Conservation (phyloP, 2,797 vertebrate species). For the Mormyrus proboscirostris region DNA sequence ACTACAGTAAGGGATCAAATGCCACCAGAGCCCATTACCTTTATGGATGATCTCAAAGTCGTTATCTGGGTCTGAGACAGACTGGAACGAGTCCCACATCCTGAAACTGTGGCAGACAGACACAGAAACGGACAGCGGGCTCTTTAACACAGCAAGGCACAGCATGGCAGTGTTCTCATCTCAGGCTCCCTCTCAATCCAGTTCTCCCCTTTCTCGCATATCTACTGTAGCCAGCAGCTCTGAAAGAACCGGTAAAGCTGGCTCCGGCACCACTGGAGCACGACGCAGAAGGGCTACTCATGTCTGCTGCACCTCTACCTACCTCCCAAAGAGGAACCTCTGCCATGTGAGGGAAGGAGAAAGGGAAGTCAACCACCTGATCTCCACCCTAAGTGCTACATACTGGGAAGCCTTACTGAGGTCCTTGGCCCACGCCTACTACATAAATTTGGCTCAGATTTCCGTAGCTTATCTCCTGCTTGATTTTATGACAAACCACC, state of each 20-base stretch:
- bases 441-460: neutral
- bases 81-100: conserved; percentile 33
- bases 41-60: conserved; percentile 54
- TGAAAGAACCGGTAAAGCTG: neutral
- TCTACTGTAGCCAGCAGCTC: neutral
- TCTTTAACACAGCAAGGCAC: conserved; percentile 11
- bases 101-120: conserved; percentile 39
- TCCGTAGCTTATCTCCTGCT: neutral
- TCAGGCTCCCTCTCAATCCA: neutral
- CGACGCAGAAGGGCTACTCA: neutral
- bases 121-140: conserved; percentile 9
- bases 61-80: conserved; percentile 31
- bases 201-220: neutral
- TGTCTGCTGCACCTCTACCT: neutral
- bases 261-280: neutral
- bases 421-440: neutral
- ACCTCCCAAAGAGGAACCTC: neutral
- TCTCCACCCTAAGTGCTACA: no score
- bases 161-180: neutral
- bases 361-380: neutral
- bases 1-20: neutral
- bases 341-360: neutral
- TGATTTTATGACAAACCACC: neutral
- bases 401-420: neutral
- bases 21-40: conserved; percentile 35